A percentile compares a stretch with the other conserved stretches of the same genome.
phyloP scores from a whole-genome alignment of 1,140 invertebrate genomes.

The Pseudomyrmex dendroicus region DNA sequence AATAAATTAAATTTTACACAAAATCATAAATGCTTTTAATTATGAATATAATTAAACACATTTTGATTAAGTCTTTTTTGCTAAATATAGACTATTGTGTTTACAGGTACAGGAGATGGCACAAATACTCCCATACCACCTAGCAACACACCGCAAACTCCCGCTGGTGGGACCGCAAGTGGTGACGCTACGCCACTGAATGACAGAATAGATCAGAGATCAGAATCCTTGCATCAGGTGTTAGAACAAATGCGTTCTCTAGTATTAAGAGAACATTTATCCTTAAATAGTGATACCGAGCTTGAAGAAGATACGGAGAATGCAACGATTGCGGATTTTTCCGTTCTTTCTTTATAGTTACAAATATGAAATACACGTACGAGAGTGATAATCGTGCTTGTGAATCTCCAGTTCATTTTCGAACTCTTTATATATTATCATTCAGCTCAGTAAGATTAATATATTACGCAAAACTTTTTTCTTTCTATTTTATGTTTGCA shows the following conservation, averaged over 20 bases:
- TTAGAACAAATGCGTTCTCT: slow-evolving; percentile 84
- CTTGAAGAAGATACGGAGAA: slow-evolving; percentile 76
- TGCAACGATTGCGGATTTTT: slow-evolving; percentile 76
- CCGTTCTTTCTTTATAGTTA: slow-evolving; percentile 69
- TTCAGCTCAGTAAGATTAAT: slow-evolving; percentile 42
- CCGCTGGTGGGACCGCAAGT: slow-evolving; percentile 81
- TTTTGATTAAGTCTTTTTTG: neutral
- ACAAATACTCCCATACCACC: slow-evolving; percentile 82
- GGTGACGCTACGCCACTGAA: slow-evolving; percentile 82
- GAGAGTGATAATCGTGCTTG: slow-evolving; percentile 66
- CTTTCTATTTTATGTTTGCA: neutral
- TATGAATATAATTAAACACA: neutral
- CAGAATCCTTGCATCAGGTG: slow-evolving; percentile 83
- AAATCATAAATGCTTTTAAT: neutral
- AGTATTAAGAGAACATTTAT: slow-evolving; percentile 78
- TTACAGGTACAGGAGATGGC: slow-evolving; percentile 77
- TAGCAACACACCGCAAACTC: slow-evolving; percentile 85
- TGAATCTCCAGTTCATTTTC: slow-evolving; percentile 44
- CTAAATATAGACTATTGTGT: slow-evolving; percentile 13
- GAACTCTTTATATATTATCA: neutral
- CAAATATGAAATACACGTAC: slow-evolving; percentile 63
- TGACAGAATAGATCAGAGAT: slow-evolving; percentile 78
- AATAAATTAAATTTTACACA: neutral
- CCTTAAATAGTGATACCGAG: slow-evolving; percentile 79
- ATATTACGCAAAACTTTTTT: neutral